Evolutionary conservation across 2,113 vertebrate genomes (phyloP).

Genomic region (Prunella fulvescens): DNA sequence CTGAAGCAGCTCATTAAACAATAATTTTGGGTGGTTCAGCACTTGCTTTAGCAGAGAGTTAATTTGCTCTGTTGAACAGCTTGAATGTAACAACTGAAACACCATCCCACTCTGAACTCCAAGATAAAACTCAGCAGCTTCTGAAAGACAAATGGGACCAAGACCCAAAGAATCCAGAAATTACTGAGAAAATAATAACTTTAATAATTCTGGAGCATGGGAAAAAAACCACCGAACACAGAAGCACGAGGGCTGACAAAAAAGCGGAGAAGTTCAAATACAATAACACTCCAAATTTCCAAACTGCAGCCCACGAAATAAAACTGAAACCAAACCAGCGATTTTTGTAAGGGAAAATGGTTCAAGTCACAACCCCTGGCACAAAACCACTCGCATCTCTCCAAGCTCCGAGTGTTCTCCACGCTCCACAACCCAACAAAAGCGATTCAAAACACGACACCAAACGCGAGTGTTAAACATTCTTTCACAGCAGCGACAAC

Average conservation of each 20-base stretch:
- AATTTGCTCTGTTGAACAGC: background rate
- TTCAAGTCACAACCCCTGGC: background rate
- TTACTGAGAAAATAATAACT: background rate
- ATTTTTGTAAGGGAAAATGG: background rate
- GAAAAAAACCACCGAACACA: background rate
- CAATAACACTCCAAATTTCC: background rate
- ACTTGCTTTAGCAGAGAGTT: background rate
- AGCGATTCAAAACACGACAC: fast-evolving
- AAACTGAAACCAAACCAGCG: background rate
- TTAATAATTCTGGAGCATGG: background rate
- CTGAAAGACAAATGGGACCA: background rate
- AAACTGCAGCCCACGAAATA: background rate
- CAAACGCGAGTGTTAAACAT: background rate
- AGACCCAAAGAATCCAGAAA: background rate
- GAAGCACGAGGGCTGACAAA: fast-evolving
- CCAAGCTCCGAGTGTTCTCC: background rate
- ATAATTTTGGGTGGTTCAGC: background rate
- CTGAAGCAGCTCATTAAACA: background rate
- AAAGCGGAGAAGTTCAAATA: background rate
- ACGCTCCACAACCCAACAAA: fast-evolving
- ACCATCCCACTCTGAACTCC: background rate
- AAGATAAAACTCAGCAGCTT: background rate
- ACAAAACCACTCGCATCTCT: background rate
- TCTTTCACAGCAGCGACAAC: fast-evolving
- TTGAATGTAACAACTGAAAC: background rate